Evolutionary conservation across 37 sponge, comb jelly and placozoan genomes (phyloP).

Genomic region (Beroe ovata): DNA sequence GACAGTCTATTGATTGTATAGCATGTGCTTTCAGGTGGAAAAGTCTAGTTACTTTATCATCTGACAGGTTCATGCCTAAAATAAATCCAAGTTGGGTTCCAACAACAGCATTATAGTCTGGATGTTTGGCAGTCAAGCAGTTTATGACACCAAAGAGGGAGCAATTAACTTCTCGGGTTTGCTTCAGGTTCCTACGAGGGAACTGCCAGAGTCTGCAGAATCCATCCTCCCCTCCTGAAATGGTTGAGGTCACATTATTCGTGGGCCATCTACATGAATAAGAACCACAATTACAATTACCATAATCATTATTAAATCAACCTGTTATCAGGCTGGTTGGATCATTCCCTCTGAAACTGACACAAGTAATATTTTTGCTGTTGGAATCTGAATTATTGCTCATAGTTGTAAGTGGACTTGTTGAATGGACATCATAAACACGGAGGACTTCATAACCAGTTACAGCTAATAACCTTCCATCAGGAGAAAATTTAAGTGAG

Average conservation of each 20-base stretch:
- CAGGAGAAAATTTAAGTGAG: slow-evolving; percentile 17
- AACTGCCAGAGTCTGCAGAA: slow-evolving; percentile 53
- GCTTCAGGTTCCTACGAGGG: slow-evolving; percentile 7
- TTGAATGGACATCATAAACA: slow-evolving; percentile 61
- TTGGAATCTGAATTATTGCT: slow-evolving; percentile 45
- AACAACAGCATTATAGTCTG: slow-evolving; percentile 19
- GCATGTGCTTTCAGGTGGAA: slow-evolving; percentile 4
- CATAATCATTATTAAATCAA: too few relatives aligned
- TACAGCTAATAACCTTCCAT: slow-evolving; percentile 50
- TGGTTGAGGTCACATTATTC: too few relatives aligned
- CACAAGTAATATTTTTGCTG: slow-evolving; percentile 55
- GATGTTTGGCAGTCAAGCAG: slow-evolving; percentile 62
- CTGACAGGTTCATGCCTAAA: slow-evolving; percentile 10
- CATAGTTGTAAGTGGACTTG: slow-evolving; percentile 26
- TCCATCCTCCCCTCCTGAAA: slow-evolving; percentile 33
- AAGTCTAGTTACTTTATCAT: slow-evolving; percentile 6
- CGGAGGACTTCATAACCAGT: slow-evolving; percentile 30
- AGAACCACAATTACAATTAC: too few relatives aligned
- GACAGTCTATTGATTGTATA: slow-evolving; percentile 39
- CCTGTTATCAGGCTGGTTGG: slow-evolving; percentile 34
- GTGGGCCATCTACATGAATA: too few relatives aligned
- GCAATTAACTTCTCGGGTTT: slow-evolving; percentile 37
- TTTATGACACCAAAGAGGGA: slow-evolving; percentile 26
- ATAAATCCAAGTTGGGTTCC: slow-evolving; percentile 39
- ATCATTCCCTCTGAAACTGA: slow-evolving; percentile 2